Base-by-base conservation (phyloP, 2,888 invertebrate species). In the Agelastica alni region DNA sequence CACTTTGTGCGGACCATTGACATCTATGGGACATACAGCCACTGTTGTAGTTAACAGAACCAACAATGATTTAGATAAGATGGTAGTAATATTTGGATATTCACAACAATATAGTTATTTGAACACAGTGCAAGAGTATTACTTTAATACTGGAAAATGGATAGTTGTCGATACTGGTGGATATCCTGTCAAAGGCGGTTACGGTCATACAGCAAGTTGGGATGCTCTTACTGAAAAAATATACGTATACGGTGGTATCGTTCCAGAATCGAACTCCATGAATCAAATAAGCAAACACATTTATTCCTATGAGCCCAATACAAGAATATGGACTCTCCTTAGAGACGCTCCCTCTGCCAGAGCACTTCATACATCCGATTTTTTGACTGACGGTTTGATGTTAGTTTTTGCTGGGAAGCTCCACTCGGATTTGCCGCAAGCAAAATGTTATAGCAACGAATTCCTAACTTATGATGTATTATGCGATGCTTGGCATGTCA, bases 81-180 rank as follows among this genome's bases (percentile, higher is more conserved):
- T 99, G 97, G 84, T 96, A 52, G 88, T 96, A 7, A 91, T 99
- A 67, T 98, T 99, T 75, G 99, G 99, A 0, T 93, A 96, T 75
- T 96, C 95, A 10, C 94, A 96, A 0, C 85, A 88, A 56, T 95
- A 92, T 72, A 98, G 98, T 7, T 98, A 96, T 75, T 79, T 96
- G 56, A 96, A 96, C 77, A 87, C 89, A 26, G 94, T 99, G 6
- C 79, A 84, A 78, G 90, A 90, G 70, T 91, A 87, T 70, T 86
- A 86, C 68, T 85, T 86, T 66, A 89, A 84, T 28, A 86, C 85
- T 4, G 81, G 87, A 7, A 86, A 86, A 62, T 93, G 93, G 91
- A 83, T 82, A 61, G 82, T 91, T 20, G 83, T 88, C 1, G 81
- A 84, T 59, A 89, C 91, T 0, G 78, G 77, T 22, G 93, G 93